phyloP scores from a whole-genome alignment of 2,888 invertebrate genomes.

The Galerucella pusilla region DNA sequence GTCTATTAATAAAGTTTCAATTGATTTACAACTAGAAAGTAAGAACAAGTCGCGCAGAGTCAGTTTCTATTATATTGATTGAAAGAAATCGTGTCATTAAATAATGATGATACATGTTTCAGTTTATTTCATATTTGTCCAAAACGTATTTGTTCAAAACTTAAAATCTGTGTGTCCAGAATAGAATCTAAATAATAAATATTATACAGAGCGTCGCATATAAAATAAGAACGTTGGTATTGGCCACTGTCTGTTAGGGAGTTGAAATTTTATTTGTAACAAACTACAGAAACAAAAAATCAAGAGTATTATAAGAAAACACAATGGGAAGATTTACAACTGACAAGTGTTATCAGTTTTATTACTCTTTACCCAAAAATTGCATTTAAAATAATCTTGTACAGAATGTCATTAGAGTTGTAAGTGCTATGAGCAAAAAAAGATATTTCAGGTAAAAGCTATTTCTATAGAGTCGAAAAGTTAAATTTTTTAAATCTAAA shows the following conservation, averaged over 20 bases:
- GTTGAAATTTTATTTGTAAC: too few species aligned
- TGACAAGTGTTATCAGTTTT: neutral
- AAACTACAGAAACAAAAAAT: too few species aligned
- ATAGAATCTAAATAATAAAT: too few species aligned
- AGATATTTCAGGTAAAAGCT: too few species aligned
- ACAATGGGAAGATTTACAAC: neutral
- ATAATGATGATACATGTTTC: neutral
- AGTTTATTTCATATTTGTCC: neutral
- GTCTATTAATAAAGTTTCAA: neutral
- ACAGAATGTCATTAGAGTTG: neutral
- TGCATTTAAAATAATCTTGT: neutral
- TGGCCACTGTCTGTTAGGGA: too few species aligned
- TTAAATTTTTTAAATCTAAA: too few species aligned
- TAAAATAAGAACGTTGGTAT: too few species aligned
- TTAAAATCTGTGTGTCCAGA: neutral
- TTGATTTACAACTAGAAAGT: constrained; percentile 9
- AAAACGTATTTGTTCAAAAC: neutral
- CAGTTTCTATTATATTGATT: neutral
- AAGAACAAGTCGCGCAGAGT: neutral
- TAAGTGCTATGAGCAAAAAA: neutral
- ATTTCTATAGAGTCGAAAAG: too few species aligned
- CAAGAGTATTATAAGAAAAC: neutral
- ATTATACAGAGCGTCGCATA: too few species aligned
- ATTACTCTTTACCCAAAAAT: neutral
- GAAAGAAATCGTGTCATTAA: neutral